Percentiles rank a stretch among this genome's conserved stretches.
Conservation (phyloP, 2,888 invertebrate genomes). For the Aphelenchoides bicaudatus region DNA sequence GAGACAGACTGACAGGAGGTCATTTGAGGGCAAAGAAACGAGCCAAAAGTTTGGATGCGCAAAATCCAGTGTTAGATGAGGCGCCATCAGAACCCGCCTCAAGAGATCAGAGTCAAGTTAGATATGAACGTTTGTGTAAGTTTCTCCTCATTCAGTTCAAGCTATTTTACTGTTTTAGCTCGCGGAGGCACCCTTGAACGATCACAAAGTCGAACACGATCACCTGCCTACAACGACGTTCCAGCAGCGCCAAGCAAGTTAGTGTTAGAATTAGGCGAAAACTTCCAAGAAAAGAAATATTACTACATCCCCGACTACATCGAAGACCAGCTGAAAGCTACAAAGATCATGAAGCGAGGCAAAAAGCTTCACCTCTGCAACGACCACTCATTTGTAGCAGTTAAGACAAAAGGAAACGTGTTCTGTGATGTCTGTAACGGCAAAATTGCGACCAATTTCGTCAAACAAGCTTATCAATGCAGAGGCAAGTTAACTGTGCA, state of each 20-base stretch:
- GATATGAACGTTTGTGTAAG: slow-evolving; percentile 16
- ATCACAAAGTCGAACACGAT: slow-evolving; percentile 7
- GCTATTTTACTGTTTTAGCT: slow-evolving; percentile 5
- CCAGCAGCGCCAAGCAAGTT: slow-evolving; percentile 22
- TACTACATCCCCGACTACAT: slow-evolving; percentile 52
- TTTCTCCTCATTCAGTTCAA: neutral
- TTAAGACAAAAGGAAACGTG: slow-evolving; percentile 57
- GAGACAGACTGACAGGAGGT: slow-evolving; percentile 49
- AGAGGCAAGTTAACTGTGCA: slow-evolving; percentile 49
- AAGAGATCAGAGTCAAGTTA: slow-evolving; percentile 37
- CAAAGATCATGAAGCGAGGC: slow-evolving; percentile 52
- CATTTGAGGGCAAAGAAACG: slow-evolving; percentile 37
- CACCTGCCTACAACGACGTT: slow-evolving; percentile 5
- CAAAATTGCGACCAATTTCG: slow-evolving; percentile 53
- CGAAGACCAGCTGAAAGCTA: slow-evolving; percentile 43
- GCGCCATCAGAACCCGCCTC: slow-evolving; percentile 55
- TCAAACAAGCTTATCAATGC: slow-evolving; percentile 61
- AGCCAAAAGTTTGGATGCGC: slow-evolving; percentile 48
- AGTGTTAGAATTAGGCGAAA: slow-evolving; percentile 15
- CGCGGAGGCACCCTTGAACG: slow-evolving; percentile 15
- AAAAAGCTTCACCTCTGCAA: slow-evolving; percentile 60
- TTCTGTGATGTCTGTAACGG: slow-evolving; percentile 56
- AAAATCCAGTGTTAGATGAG: slow-evolving; percentile 46
- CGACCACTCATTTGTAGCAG: slow-evolving; percentile 60
- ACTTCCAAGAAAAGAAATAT: slow-evolving; percentile 24